Percentiles rank a stretch among this genome's conserved stretches.
Evolutionary conservation across 2,888 invertebrate genomes (phyloP).

Genomic region (Cerceris rybyensis): DNA sequence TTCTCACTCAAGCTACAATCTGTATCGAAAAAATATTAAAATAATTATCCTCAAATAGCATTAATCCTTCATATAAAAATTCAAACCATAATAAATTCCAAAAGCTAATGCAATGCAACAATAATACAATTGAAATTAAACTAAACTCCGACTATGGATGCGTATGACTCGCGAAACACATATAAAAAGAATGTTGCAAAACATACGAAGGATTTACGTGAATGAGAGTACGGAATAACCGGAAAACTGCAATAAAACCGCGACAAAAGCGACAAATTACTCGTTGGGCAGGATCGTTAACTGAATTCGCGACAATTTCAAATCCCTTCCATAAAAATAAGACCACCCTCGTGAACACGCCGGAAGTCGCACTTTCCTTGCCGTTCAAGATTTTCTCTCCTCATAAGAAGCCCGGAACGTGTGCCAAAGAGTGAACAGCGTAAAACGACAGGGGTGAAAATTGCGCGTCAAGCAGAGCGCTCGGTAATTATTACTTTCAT

Average conservation of each 20-base stretch:
- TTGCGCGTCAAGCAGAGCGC: constrained; percentile 43
- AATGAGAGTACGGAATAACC: no score
- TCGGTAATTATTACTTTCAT: constrained; percentile 61
- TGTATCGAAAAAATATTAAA: no score
- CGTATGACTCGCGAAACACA: no score
- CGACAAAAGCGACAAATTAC: neutral
- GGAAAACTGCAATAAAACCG: neutral
- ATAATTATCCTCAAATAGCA: no score
- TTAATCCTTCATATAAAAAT: no score
- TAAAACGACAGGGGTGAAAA: constrained; percentile 37
- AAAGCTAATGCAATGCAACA: no score
- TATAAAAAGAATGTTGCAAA: no score
- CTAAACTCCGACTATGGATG: no score
- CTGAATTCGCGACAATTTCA: neutral
- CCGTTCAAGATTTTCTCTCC: constrained; percentile 34
- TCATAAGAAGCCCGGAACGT: constrained; percentile 26
- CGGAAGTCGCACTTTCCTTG: constrained; percentile 22
- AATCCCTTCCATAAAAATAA: constrained; percentile 14
- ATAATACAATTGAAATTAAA: no score
- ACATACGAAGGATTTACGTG: no score
- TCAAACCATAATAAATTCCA: no score
- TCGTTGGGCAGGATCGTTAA: neutral
- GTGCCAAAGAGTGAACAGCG: constrained; percentile 6
- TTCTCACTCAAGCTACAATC: no score
- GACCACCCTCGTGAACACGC: neutral